These are phyloP conservation scores for Arge pagana DNA, from an alignment of 2,888 invertebrate species.

Conservation along the genomic window DNA sequence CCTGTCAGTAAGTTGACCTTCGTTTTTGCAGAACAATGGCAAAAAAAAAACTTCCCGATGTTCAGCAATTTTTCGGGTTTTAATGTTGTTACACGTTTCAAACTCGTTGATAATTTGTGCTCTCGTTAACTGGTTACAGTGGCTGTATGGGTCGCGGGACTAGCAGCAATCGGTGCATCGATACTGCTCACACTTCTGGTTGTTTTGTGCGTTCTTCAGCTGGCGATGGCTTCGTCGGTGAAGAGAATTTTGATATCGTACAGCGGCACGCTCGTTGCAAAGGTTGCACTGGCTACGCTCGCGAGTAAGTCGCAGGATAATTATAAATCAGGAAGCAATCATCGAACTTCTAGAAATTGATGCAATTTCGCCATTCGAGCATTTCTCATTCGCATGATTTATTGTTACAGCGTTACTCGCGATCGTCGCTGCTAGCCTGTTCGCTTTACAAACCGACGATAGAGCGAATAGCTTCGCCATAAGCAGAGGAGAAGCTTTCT, in stretches of 20 bases:
- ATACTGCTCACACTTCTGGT: slow-evolving; percentile 77
- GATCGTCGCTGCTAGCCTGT: slow-evolving; percentile 79
- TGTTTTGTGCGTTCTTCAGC: slow-evolving; percentile 78
- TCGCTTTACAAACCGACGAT: slow-evolving; percentile 86
- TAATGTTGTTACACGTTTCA: no score
- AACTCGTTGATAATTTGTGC: no score
- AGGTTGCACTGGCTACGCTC: slow-evolving; percentile 76
- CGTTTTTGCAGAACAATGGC: not conserved
- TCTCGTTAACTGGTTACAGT: slow-evolving; percentile 61
- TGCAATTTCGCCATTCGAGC: not conserved
- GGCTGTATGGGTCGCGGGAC: slow-evolving; percentile 81
- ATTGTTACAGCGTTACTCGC: slow-evolving; percentile 74
- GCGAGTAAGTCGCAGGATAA: slow-evolving; percentile 67
- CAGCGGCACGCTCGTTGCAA: slow-evolving; percentile 75
- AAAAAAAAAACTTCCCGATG: no score
- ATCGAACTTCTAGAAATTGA: not conserved
- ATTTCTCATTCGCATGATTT: slow-evolving; percentile 15
- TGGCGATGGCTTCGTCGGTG: slow-evolving; percentile 85
- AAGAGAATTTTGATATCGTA: slow-evolving; percentile 81
- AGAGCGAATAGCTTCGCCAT: slow-evolving; percentile 73
- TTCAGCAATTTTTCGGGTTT: no score
- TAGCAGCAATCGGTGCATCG: slow-evolving; percentile 78
- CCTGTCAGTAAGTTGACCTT: slow-evolving; percentile 72
- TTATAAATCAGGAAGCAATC: not conserved
- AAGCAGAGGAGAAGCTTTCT: slow-evolving; percentile 82